Conservation (phyloP, 2,797 vertebrate genomes). For the Intellagama lesueurii region DNA sequence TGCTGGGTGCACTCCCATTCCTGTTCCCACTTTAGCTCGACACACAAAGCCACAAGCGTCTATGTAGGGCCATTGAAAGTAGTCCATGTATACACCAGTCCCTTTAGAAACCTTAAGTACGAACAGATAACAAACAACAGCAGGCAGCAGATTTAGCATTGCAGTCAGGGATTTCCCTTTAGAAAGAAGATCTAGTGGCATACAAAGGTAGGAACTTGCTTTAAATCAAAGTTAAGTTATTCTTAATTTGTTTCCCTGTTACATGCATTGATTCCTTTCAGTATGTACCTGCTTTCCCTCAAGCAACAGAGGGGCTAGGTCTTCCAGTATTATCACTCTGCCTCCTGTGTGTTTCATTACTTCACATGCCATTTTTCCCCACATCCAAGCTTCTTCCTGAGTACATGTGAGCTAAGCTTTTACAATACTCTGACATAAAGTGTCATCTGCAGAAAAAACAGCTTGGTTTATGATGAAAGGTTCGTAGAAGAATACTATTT, state of each 20-base stretch:
- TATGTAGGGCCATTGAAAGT: background rate
- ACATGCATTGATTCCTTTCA: background rate
- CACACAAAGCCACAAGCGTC: background rate
- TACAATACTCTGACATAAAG: slow-evolving; percentile 39
- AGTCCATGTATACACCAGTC: background rate
- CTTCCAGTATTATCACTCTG: slow-evolving; percentile 14
- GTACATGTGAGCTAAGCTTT: slow-evolving; percentile 41
- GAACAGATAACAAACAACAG: background rate
- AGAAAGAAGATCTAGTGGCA: too few species aligned
- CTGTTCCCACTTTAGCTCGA: too few species aligned
- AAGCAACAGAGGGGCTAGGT: background rate
- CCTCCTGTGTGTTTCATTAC: background rate
- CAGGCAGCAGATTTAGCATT: background rate
- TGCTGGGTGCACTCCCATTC: too few species aligned
- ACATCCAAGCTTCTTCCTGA: slow-evolving; percentile 5
- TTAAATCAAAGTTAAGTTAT: background rate
- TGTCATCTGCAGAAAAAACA: slow-evolving; percentile 32
- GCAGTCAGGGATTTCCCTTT: background rate
- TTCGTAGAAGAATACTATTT: slow-evolving; percentile 41
- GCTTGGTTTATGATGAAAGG: slow-evolving; percentile 40
- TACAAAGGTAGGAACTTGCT: background rate
- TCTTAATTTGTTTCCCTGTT: background rate
- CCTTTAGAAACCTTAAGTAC: background rate
- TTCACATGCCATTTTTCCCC: background rate
- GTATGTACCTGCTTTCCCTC: slow-evolving; percentile 6